Percentiles rank a stretch among this genome's conserved stretches.
phyloP scores from a whole-genome alignment of 2,888 invertebrate species.

The Agrotis ipsilon region DNA sequence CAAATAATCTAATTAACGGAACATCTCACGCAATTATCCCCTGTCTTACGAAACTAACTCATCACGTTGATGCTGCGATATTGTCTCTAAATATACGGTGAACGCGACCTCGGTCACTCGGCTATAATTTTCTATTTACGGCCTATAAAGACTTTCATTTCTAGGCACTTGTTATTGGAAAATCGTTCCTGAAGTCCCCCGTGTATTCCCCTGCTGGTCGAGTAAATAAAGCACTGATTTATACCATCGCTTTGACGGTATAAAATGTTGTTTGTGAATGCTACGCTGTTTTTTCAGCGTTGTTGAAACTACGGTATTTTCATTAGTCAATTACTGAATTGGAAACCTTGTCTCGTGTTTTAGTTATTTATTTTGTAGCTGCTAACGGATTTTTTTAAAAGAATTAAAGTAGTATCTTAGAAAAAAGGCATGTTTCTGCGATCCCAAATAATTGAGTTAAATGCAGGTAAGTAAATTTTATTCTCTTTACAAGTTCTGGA shows the following conservation, averaged over 20 bases:
- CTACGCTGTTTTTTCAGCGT: not conserved
- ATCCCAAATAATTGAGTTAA: no score
- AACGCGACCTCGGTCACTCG: slow-evolving; percentile 75
- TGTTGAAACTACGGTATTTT: not conserved
- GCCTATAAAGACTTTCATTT: slow-evolving; percentile 84
- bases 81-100: slow-evolving; percentile 72
- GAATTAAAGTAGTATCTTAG: no score
- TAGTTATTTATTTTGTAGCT: no score
- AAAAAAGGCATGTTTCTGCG: no score
- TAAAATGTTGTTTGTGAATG: slow-evolving; percentile 21
- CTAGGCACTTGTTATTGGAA: slow-evolving; percentile 83
- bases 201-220: slow-evolving; percentile 70
- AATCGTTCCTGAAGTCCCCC: slow-evolving; percentile 69
- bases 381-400: no score
- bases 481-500: no score
- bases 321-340: not conserved
- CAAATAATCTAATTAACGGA: slow-evolving; percentile 36
- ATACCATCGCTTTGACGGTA: slow-evolving; percentile 42
- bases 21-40: slow-evolving; percentile 40
- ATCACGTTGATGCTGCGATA: slow-evolving; percentile 63
- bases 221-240: slow-evolving; percentile 71
- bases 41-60: slow-evolving; percentile 34
- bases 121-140: slow-evolving; percentile 86
- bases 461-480: no score
- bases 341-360: no score